Evolutionary conservation across 1,140 invertebrate genomes (phyloP), one percentile per base, ranked within the genome.

Genomic region (Leptopilina boulardi): DNA sequence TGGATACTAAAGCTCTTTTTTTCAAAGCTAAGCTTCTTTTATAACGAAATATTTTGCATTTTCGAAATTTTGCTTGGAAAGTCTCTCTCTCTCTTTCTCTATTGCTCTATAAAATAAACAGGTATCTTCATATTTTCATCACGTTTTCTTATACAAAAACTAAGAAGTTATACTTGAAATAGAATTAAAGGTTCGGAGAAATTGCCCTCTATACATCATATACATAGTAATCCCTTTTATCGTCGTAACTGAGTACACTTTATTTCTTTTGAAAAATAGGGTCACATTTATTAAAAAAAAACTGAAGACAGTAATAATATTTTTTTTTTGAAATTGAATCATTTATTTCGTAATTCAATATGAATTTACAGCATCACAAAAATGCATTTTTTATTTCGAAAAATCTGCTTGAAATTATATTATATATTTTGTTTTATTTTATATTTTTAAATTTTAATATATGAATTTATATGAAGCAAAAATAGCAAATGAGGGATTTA

Each of bases 21-120:
- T 51, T 51, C 47, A 51, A 51, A 51, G 47, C 47, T 51, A n/a
- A 51, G 47, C 47, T 51, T 51, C 47, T 51, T 51, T 51, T 18
- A n/a, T 18, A 51, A n/a, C n/a, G 15, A 18, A n/a, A 18, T 51
- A 51, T 18, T 51, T 51, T 51, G 15, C 47, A 51, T 51, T 51
- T 51, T 51, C 8, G 4, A 51, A 51, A 51, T 18, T 51, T 18
- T 44, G 6, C n/a, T 51, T n/a, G n/a, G 47, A 18, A n/a, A 18
- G 18, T 51, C 15, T 51, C 15, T 38, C 34, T 9, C 34, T 38
- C 34, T 38, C 34, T 38, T 9, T 38, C 34, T 38, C 34, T 38
- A 2, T 34, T 34, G 30, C 30, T 34, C 34, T 3, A 6, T 38
- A 51, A 51, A n/a, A 15, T 51, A 51, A 51, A 51, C 47, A 5